These are phyloP conservation scores for Crotalus adamanteus DNA, from an alignment of 2,797 vertebrate species.

Conservation along the genomic window DNA sequence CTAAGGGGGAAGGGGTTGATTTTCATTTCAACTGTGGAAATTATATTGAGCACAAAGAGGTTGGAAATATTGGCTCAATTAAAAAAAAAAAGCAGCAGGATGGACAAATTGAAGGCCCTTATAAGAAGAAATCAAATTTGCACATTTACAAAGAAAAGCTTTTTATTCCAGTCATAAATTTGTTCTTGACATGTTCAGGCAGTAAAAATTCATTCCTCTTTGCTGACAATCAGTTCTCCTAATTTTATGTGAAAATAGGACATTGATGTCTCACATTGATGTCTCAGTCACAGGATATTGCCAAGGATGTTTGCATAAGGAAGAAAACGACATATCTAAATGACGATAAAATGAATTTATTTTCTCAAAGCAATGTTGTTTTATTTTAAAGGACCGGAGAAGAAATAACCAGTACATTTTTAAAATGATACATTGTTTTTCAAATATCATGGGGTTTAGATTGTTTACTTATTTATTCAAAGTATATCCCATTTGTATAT, in stretches of 20 bases:
- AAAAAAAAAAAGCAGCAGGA: constrained; percentile 14
- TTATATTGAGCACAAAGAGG: constrained; percentile 31
- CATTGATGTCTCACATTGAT: constrained; percentile 39
- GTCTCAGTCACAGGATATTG: constrained; percentile 31
- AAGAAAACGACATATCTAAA: constrained; percentile 36
- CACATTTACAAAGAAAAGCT: constrained; percentile 29
- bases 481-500: neutral
- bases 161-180: constrained; percentile 26
- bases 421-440: constrained; percentile 50
- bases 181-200: constrained; percentile 24
- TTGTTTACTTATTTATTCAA: neutral
- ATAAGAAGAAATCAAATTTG: constrained; percentile 44
- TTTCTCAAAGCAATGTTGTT: constrained; percentile 38
- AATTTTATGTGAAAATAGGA: neutral
- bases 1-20: neutral
- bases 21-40: constrained; percentile 38
- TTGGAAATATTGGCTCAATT: constrained; percentile 36
- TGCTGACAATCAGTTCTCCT: constrained; percentile 21
- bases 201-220: constrained; percentile 13
- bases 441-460: neutral
- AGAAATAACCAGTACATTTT: constrained; percentile 26
- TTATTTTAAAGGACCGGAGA: neutral
- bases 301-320: constrained; percentile 25
- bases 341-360: constrained; percentile 34
- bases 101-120: neutral